phyloP scores from a whole-genome alignment of 2,797 vertebrate genomes.

The Dallia pectoralis region DNA sequence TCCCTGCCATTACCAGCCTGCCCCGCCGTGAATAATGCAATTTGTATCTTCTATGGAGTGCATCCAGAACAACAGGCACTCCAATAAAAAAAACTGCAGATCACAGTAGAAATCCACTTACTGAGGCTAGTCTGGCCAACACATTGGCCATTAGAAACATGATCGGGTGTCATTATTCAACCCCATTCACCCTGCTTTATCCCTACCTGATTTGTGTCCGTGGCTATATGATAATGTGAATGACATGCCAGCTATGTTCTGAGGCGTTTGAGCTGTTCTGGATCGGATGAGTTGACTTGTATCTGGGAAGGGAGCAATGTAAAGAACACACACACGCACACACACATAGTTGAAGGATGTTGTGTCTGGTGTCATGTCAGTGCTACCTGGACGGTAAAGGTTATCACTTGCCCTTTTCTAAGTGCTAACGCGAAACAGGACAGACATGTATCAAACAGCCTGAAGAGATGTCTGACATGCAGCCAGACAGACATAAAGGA shows the following conservation, averaged over 20 bases:
- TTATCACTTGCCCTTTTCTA: constrained; percentile 65
- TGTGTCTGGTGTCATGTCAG: constrained; percentile 58
- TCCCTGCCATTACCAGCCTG: constrained; percentile 74
- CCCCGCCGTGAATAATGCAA: constrained; percentile 80
- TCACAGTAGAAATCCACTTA: constrained; percentile 75
- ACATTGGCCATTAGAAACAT: constrained; percentile 60
- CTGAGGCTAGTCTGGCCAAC: constrained; percentile 53
- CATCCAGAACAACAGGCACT: constrained; percentile 78
- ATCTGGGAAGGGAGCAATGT: neutral
- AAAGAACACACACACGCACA: neutral
- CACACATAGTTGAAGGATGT: constrained; percentile 31
- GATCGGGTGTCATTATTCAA: constrained; percentile 64
- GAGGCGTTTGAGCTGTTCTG: neutral
- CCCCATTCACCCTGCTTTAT: neutral
- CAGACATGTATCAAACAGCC: constrained; percentile 11
- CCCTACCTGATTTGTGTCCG: neutral
- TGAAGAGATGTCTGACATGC: constrained; percentile 53
- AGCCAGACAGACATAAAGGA: neutral
- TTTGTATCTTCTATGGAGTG: constrained; percentile 81
- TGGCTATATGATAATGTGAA: neutral
- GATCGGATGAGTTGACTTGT: neutral
- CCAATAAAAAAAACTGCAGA: constrained; percentile 75
- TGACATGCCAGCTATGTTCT: neutral
- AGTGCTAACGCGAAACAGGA: constrained; percentile 39
- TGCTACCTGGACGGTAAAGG: constrained; percentile 65